These are phyloP conservation scores for Scaptomyza hsui DNA, from an alignment of 1,140 invertebrate species.

Conservation along the genomic window DNA sequence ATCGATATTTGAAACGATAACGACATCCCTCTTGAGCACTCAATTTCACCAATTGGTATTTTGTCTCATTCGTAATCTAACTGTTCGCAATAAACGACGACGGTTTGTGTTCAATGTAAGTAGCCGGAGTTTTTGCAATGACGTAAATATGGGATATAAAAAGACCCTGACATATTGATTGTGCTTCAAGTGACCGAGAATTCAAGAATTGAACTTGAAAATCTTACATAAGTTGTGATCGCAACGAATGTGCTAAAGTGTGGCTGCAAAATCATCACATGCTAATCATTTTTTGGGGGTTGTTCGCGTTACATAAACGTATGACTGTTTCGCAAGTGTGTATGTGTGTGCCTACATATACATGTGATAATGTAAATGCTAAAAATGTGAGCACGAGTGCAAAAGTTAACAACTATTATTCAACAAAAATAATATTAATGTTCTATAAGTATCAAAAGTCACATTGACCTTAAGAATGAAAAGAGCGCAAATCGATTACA, in stretches of 20 bases:
- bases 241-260: slow-evolving; percentile 1
- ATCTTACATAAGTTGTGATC: slow-evolving; percentile 36
- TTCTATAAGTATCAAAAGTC: slow-evolving; percentile 20
- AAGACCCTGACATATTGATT: slow-evolving; percentile 35
- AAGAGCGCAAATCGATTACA: slow-evolving; percentile 58
- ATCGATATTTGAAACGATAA: not conserved
- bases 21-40: not conserved
- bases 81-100: slow-evolving; percentile 49
- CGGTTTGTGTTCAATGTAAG: slow-evolving; percentile 80
- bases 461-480: slow-evolving; percentile 68
- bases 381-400: slow-evolving; percentile 12
- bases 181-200: slow-evolving; percentile 22
- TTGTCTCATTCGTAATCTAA: slow-evolving; percentile 67
- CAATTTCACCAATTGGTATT: slow-evolving; percentile 21
- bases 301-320: slow-evolving; percentile 75
- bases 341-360: slow-evolving; percentile 23
- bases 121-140: slow-evolving; percentile 60
- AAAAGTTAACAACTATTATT: slow-evolving; percentile 46
- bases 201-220: slow-evolving; percentile 5
- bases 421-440: slow-evolving; percentile 26
- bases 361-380: slow-evolving; percentile 15
- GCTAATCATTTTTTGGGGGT: slow-evolving; percentile 63
- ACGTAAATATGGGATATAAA: slow-evolving; percentile 59
- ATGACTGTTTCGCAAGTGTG: slow-evolving; percentile 28
- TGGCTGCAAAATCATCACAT: slow-evolving; percentile 4